A percentile compares a stretch with the other conserved stretches of the same genome.
Evolutionary conservation across 1,140 invertebrate genomes (phyloP).

Genomic region (Copidosoma floridanum): DNA sequence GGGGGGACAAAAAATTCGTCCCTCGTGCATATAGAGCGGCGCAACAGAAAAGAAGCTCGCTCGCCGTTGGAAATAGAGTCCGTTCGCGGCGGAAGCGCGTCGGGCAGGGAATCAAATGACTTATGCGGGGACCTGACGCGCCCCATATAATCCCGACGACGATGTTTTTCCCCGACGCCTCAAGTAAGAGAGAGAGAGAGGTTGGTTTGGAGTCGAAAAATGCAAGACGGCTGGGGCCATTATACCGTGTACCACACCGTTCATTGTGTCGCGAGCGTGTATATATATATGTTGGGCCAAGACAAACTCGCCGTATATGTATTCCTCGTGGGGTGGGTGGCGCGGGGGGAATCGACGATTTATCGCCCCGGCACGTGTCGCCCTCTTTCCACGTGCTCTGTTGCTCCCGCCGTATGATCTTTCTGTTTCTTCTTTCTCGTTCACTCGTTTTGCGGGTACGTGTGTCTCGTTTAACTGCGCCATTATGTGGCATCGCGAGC

Average conservation of each 20-base stretch:
- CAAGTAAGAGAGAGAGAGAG: no score
- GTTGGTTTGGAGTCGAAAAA: slow-evolving; percentile 46
- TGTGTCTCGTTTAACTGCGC: no score
- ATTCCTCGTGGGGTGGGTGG: no score
- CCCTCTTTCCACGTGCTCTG: not conserved
- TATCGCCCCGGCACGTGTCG: slow-evolving; percentile 53
- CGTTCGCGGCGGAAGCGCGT: slow-evolving; percentile 53
- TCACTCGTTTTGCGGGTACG: no score
- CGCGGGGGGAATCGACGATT: slow-evolving; percentile 49
- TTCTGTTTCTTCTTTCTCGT: no score
- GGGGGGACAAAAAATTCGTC: not conserved
- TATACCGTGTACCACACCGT: slow-evolving; percentile 31
- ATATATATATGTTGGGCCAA: no score
- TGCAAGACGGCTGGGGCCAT: no score
- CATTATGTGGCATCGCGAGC: no score
- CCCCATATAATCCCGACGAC: slow-evolving; percentile 51
- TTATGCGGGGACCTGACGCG: slow-evolving; percentile 43
- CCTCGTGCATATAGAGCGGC: no score
- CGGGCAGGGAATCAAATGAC: no score
- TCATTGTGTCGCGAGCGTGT: slow-evolving; percentile 38
- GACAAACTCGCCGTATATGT: no score
- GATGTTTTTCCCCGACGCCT: slow-evolving; percentile 40
- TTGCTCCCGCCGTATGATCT: no score
- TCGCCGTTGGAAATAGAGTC: slow-evolving; percentile 47
- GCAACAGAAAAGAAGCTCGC: slow-evolving; percentile 25